Evolutionary conservation across 1,140 invertebrate genomes (phyloP).

Genomic region (Meloidogyne floridensis): DNA sequence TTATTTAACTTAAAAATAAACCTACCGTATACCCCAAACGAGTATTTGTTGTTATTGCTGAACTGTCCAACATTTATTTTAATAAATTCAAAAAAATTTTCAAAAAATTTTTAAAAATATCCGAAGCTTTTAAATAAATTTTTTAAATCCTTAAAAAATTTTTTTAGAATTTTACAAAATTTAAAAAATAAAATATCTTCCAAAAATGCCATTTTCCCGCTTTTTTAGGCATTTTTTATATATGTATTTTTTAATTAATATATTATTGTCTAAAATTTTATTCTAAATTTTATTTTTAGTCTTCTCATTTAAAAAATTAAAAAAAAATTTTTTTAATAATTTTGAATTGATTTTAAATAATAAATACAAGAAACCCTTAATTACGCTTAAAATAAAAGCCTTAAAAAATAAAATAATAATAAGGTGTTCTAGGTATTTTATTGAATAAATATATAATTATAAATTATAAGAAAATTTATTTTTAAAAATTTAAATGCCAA

Average conservation of each 20-base stretch:
- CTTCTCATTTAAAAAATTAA: background rate
- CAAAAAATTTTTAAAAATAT: background rate
- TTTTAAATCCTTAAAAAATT: background rate
- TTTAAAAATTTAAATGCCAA: no score
- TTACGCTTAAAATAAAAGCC: background rate
- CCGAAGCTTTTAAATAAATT: background rate
- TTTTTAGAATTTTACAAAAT: background rate
- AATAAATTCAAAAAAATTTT: background rate
- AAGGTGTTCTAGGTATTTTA: background rate
- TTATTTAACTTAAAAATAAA: background rate
- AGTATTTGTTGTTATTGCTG: background rate
- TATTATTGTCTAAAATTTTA: background rate
- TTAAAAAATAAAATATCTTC: constrained; percentile 1
- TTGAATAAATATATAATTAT: background rate
- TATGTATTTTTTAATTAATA: background rate
- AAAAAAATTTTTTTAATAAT: constrained; percentile 4
- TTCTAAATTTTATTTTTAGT: no score
- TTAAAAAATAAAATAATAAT: background rate
- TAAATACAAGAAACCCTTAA: background rate
- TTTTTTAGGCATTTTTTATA: background rate
- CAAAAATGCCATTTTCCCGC: background rate
- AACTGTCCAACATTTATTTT: background rate
- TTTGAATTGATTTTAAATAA: constrained; percentile 1
- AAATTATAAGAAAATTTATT: no score
- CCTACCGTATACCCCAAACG: background rate